Evolutionary conservation across 2,888 invertebrate species (phyloP), one percentile per base, ranked within the genome.

Genomic region (Trachelus tabidus): DNA sequence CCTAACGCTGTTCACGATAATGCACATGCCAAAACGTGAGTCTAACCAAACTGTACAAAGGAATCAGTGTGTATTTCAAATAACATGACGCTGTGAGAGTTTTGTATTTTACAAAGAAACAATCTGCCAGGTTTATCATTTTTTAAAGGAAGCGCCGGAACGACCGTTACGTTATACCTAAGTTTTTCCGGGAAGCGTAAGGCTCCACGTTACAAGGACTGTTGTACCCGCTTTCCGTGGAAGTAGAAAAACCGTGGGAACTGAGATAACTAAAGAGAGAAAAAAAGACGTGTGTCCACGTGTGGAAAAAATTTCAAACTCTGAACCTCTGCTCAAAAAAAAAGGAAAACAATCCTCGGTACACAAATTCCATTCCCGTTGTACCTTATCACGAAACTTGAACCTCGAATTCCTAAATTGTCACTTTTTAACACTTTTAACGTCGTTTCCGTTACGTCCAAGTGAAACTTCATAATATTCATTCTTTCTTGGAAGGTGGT

Each of bases 401-500:
- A 23, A 23, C 1, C 9, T 56, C 23, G 23, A 23, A 9, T 56
- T 40, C 15, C 6, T 15, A 12, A 15, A 40, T 40, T 23, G 6
- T 23, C 56, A 56, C 23, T 56, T 56, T 56, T 56, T 9, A 23
- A 23, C 23, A 56, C 23, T 56, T 23, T 2, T 23, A 56, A 23
- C 15, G 56, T 2, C 23, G 2, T 56, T 56, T 56, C 56, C 23
- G 12, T 35, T 56, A 9, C 23, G 56, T 56, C 56, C 23, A 23
- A 9, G 56, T 2, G 23, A 9, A 56, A 34, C 74, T 31, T 33
- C 11, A 35, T 33, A 74, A 74, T 23, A 35, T 74, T 35, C 4
- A 23, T 35, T 11, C 74, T 12, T 33, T 74, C 74, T 35, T 74
- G 30, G 74, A 74, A 74, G 74, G 35, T 74, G 35, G 34, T 37